These are phyloP conservation scores for Ctenicera cuprea DNA, from an alignment of 2,888 invertebrate species.

Conservation along the genomic window DNA sequence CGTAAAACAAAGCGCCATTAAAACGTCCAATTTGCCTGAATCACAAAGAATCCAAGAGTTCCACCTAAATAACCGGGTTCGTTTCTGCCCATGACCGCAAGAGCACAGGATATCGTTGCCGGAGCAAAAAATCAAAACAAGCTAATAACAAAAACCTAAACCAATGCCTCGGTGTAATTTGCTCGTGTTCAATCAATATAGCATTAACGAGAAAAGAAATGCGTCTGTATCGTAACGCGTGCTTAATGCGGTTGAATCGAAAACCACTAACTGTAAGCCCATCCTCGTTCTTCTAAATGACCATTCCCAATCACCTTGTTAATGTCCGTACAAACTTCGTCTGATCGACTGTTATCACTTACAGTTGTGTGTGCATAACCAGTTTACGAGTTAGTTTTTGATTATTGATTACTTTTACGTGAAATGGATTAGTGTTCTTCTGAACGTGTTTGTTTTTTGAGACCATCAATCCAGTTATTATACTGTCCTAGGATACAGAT, in stretches of 20 bases:
- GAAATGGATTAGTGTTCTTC: constrained; percentile 49
- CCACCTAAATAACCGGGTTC: constrained; percentile 14
- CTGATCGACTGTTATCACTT: constrained; percentile 43
- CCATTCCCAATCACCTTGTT: constrained; percentile 31
- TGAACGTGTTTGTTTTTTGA: not conserved
- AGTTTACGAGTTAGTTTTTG: constrained; percentile 52
- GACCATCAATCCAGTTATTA: not conserved
- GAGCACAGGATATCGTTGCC: constrained; percentile 44
- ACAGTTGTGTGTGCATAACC: constrained; percentile 43
- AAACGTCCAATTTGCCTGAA: constrained; percentile 12
- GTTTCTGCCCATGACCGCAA: constrained; percentile 34
- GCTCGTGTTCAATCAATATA: constrained; percentile 51
- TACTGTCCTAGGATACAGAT: not conserved
- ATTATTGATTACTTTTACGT: constrained; percentile 55
- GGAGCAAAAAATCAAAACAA: constrained; percentile 45
- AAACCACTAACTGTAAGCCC: constrained; percentile 49
- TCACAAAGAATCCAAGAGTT: constrained; percentile 6
- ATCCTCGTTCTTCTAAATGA: constrained; percentile 29
- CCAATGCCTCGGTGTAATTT: constrained; percentile 44
- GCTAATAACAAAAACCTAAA: constrained; percentile 42
- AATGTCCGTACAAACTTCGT: constrained; percentile 31
- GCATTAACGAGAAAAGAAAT: constrained; percentile 50
- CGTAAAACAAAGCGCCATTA: not conserved
- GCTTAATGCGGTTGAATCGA: constrained; percentile 50
- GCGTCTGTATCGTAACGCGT: constrained; percentile 49